Evolutionary conservation across 2,888 invertebrate species (phyloP).

Genomic region (Aleiodes leptofemur): DNA sequence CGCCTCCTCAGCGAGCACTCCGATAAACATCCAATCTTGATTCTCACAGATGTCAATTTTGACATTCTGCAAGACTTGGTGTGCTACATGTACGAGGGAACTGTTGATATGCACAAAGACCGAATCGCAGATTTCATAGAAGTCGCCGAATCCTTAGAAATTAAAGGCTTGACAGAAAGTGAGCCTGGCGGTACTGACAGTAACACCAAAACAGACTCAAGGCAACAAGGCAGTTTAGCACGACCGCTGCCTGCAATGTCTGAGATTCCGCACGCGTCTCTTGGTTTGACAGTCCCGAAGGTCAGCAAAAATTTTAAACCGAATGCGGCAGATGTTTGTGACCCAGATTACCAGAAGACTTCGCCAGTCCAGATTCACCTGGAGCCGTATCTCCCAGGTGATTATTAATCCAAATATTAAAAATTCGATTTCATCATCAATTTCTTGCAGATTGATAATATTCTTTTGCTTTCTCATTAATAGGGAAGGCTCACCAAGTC

Average conservation of each 20-base stretch:
- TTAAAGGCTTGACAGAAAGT: constrained; percentile 93
- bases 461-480: constrained; percentile 61
- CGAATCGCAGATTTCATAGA: constrained; percentile 91
- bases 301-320: constrained; percentile 74
- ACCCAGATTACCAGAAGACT: constrained; percentile 72
- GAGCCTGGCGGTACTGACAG: constrained; percentile 78
- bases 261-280: constrained; percentile 75
- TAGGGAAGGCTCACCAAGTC: constrained; percentile 87
- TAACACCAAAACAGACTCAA: constrained; percentile 65
- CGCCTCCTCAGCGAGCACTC: constrained; percentile 90
- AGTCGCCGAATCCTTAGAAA: constrained; percentile 93
- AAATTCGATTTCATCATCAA: constrained; percentile 11
- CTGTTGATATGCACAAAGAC: constrained; percentile 95
- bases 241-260: constrained; percentile 64
- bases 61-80: constrained; percentile 93
- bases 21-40: constrained; percentile 94
- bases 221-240: constrained; percentile 67
- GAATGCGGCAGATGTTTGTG: constrained; percentile 69
- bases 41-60: constrained; percentile 93
- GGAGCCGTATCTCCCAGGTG: constrained; percentile 74
- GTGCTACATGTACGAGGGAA: constrained; percentile 96
- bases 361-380: constrained; percentile 72
- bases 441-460: background rate
- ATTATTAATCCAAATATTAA: constrained; percentile 24
- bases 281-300: constrained; percentile 75